Base-by-base conservation (phyloP, 2,113 vertebrate species). In the Rhinichthys klamathensis region DNA sequence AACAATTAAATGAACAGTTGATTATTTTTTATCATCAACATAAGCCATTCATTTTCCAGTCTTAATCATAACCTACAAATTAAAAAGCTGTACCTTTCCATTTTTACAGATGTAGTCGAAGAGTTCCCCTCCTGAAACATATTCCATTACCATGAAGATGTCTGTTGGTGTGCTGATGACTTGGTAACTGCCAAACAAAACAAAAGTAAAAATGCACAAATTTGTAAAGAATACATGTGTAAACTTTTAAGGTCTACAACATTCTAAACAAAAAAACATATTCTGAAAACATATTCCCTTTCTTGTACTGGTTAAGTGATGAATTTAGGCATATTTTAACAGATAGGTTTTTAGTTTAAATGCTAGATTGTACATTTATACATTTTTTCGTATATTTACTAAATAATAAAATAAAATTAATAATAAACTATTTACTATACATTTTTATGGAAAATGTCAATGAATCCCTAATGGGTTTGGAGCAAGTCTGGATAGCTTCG, bases 31-130 rank as follows among this genome's bases (percentile, higher is more conserved):
- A 32, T 41, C 7, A 67, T 32, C 63, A 30, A 67, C 32, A 67
- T 18, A 67, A 32, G 32, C 15, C 10, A 69, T 69, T n/a, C 0
- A 72, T 12, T 72, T 72, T n/a, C 9, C 21, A 23, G 67, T 23
- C 35, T 2, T 41, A 72, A 41, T 41, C 21, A 72, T 3, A 72
- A 41, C 21, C 67, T 32, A 69, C 32, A 23, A 46, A 49, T 76
- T 18, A 30, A 30, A 76, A 83, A 72, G 60, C 41, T 73, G 4
- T 80, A 99, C 98, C 97, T 97, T 98, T 94, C 98, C 98, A 93
- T 99, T 99, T 95, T 99, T 99, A 94, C 97, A 99, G 93, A 99
- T 99, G 93, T 99, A 99, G 94, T 99, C 98, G 88, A 99, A 99
- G 60, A 99, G 95, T 92, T 99, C 98, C 91, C 98, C 98, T 87